phyloP scores from a whole-genome alignment of 1,140 invertebrate species.

The Aphaenogaster ashmeadi region DNA sequence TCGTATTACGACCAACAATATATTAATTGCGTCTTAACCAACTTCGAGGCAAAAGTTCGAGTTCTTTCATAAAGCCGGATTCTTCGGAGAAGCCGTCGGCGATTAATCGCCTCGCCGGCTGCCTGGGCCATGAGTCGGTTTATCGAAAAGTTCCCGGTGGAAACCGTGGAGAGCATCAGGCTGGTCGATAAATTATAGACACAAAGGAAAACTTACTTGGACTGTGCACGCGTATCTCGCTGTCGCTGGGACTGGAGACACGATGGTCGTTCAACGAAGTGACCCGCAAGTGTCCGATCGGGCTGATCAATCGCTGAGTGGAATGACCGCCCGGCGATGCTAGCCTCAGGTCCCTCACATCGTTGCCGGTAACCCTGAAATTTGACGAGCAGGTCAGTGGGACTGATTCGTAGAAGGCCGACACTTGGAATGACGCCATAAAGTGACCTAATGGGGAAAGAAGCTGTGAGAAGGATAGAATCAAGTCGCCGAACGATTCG shows the following conservation, averaged over 20 bases:
- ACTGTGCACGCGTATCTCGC: constrained; percentile 79
- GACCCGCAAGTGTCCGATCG: constrained; percentile 78
- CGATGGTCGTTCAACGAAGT: constrained; percentile 81
- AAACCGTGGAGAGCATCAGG: not conserved
- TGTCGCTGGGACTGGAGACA: constrained; percentile 83
- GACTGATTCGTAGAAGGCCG: constrained; percentile 18
- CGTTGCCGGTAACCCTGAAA: constrained; percentile 68
- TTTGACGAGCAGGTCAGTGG: constrained; percentile 48
- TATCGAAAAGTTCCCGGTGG: not conserved
- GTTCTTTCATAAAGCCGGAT: constrained; percentile 40
- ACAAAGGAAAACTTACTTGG: constrained; percentile 76
- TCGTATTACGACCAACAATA: constrained; percentile 41
- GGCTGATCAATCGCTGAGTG: constrained; percentile 79
- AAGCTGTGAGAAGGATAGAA: not conserved
- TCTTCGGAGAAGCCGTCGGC: not conserved
- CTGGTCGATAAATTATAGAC: not conserved
- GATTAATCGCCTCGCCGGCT: constrained; percentile 23
- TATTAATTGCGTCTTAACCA: constrained; percentile 33
- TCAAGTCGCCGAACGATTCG: not conserved
- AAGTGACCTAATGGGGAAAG: not conserved
- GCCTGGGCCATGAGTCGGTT: not conserved
- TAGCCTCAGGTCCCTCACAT: constrained; percentile 74
- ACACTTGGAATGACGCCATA: not conserved
- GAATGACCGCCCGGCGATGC: constrained; percentile 75
- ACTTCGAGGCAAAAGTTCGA: constrained; percentile 30